These are phyloP conservation scores for Camptogramma bilineatum DNA, from an alignment of 2,888 invertebrate genomes.

Conservation along the genomic window DNA sequence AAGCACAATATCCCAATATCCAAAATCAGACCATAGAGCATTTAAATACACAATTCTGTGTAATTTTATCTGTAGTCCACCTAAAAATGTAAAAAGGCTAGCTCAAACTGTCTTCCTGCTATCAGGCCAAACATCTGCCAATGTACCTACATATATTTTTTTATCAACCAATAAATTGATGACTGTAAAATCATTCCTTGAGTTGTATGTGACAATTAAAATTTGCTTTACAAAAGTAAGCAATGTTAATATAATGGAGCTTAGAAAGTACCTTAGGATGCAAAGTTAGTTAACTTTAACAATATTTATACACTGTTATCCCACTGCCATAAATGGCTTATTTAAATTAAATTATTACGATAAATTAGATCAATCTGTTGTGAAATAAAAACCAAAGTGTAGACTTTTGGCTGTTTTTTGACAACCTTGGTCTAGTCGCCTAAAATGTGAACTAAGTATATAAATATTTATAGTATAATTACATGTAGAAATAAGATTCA, in stretches of 20 bases:
- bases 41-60: neutral
- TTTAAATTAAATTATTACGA: constrained; percentile 55
- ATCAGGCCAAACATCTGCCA: constrained; percentile 44
- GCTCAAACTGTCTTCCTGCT: constrained; percentile 58
- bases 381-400: constrained; percentile 77
- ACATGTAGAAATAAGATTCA: constrained; percentile 47
- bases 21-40: no score
- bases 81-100: neutral
- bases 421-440: constrained; percentile 73
- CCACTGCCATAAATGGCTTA: constrained; percentile 77
- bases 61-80: neutral
- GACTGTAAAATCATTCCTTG: constrained; percentile 17
- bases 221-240: constrained; percentile 19
- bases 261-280: constrained; percentile 48
- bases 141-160: constrained; percentile 8
- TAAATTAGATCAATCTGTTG: constrained; percentile 61
- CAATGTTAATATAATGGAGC: constrained; percentile 48
- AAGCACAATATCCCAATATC: neutral
- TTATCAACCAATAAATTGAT: neutral
- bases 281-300: constrained; percentile 24
- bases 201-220: constrained; percentile 5
- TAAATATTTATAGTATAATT: constrained; percentile 66
- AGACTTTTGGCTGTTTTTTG: constrained; percentile 71
- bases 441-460: constrained; percentile 63
- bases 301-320: constrained; percentile 34